Evolutionary conservation across 2,797 vertebrate species (phyloP).

Genomic region (Chelon labrosus): DNA sequence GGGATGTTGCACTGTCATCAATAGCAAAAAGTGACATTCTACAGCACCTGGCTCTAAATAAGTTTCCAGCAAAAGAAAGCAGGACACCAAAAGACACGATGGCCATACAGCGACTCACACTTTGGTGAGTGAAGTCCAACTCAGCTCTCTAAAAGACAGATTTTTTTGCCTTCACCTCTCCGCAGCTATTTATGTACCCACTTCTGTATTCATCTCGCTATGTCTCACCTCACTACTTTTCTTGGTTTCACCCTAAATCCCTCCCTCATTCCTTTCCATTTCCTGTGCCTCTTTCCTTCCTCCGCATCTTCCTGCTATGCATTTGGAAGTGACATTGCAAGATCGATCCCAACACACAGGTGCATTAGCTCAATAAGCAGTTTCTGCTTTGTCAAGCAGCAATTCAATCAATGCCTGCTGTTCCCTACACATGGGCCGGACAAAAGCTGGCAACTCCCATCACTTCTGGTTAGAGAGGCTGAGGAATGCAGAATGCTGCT

Average conservation of each 20-base stretch:
- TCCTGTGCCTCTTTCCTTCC: conserved; percentile 15
- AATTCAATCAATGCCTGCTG: conserved; percentile 82
- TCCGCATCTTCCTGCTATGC: conserved; percentile 42
- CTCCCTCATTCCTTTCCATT: conserved; percentile 15
- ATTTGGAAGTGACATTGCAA: conserved; percentile 80
- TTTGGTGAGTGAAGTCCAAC: not conserved
- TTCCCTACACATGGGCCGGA: conserved; percentile 69
- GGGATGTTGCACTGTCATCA: conserved; percentile 17
- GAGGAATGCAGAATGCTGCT: conserved; percentile 51
- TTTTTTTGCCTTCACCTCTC: not conserved
- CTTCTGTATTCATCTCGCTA: conserved; percentile 7
- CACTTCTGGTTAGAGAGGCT: conserved; percentile 69
- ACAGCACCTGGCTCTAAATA: conserved; percentile 23
- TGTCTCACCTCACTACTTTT: not conserved
- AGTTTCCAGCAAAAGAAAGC: conserved; percentile 8
- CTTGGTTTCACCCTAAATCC: conserved; percentile 2
- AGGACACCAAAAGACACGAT: not conserved
- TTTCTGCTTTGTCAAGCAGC: conserved; percentile 86
- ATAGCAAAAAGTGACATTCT: conserved; percentile 1
- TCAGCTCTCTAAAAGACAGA: not conserved
- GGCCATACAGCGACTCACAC: not conserved
- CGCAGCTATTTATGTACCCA: not conserved
- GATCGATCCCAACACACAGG: conserved; percentile 82
- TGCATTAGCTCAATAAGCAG: conserved; percentile 86
- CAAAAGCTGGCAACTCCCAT: conserved; percentile 75